Evolutionary conservation across 2,113 vertebrate species (phyloP).

Genomic region (Esox niger): DNA sequence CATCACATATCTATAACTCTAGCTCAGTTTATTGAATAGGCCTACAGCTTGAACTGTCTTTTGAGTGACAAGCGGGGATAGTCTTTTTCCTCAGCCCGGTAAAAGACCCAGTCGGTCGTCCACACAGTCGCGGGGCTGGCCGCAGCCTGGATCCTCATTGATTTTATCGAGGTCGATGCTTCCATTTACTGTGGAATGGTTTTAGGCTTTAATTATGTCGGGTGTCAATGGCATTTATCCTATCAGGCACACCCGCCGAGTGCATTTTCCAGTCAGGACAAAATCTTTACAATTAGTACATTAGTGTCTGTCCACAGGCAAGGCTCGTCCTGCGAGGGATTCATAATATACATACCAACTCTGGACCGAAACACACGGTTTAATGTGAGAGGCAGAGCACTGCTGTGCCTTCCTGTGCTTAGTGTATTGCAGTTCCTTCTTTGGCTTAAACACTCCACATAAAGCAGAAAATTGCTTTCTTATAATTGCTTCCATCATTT

Average conservation of each 20-base stretch:
- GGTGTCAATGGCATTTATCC: constrained; percentile 76
- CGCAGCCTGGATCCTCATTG: constrained; percentile 62
- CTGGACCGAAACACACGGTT: not conserved
- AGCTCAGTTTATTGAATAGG: not conserved
- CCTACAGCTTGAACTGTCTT: not conserved
- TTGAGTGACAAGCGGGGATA: not conserved
- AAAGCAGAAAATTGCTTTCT: not conserved
- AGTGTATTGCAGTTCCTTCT: not conserved
- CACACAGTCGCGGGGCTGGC: not conserved
- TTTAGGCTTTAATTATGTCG: constrained; percentile 79
- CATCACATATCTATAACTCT: not conserved
- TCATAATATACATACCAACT: not conserved
- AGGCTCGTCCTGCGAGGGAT: not conserved
- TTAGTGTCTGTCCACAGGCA: constrained; percentile 38
- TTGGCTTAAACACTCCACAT: constrained; percentile 8
- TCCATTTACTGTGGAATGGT: constrained; percentile 85
- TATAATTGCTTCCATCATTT: too few relatives aligned
- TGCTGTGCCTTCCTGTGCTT: constrained; percentile 40
- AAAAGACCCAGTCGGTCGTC: too few relatives aligned
- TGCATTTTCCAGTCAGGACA: constrained; percentile 41
- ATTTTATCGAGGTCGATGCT: constrained; percentile 80
- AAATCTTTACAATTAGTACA: constrained; percentile 49
- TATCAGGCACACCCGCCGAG: constrained; percentile 46
- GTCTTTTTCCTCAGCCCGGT: not conserved
- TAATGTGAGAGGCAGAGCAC: not conserved